Conservation (phyloP, 2,888 invertebrate genomes). For the Mythimna loreyi region DNA sequence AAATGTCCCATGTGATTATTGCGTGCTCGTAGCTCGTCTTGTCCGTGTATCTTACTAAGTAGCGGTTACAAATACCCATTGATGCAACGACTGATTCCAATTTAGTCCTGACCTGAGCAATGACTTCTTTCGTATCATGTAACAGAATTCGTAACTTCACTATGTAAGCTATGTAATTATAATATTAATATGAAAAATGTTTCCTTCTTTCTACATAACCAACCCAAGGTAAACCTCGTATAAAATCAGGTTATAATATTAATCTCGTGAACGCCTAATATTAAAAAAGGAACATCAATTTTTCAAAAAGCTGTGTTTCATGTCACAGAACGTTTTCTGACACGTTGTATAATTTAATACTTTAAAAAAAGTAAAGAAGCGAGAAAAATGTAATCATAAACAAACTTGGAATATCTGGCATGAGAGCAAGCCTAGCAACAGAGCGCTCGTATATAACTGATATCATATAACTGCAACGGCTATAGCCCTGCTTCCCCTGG, state of each 20-base stretch:
- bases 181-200: slow-evolving; percentile 23
- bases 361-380: slow-evolving; percentile 65
- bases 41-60: slow-evolving; percentile 33
- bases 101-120: slow-evolving; percentile 26
- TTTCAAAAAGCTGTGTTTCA: slow-evolving; percentile 66
- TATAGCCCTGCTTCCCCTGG: slow-evolving; percentile 54
- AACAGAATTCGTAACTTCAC: slow-evolving; percentile 7
- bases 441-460: slow-evolving; percentile 56
- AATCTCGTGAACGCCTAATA: slow-evolving; percentile 53
- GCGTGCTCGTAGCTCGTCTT: slow-evolving; percentile 53
- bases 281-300: slow-evolving; percentile 53
- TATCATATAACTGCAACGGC: slow-evolving; percentile 61
- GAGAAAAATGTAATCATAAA: slow-evolving; percentile 70
- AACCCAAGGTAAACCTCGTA: slow-evolving; percentile 50
- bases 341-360: slow-evolving; percentile 70
- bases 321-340: slow-evolving; percentile 67
- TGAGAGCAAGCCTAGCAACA: slow-evolving; percentile 65
- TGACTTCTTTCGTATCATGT: slow-evolving; percentile 12
- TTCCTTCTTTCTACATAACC: slow-evolving; percentile 29
- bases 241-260: slow-evolving; percentile 65
- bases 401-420: slow-evolving; percentile 68
- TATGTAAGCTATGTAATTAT: slow-evolving; percentile 17
- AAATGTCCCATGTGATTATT: slow-evolving; percentile 57
- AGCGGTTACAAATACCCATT: slow-evolving; percentile 38
- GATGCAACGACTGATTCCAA: slow-evolving; percentile 37